These are phyloP conservation scores for Atethmia centrago DNA, from an alignment of 2,888 invertebrate genomes.

Conservation along the genomic window DNA sequence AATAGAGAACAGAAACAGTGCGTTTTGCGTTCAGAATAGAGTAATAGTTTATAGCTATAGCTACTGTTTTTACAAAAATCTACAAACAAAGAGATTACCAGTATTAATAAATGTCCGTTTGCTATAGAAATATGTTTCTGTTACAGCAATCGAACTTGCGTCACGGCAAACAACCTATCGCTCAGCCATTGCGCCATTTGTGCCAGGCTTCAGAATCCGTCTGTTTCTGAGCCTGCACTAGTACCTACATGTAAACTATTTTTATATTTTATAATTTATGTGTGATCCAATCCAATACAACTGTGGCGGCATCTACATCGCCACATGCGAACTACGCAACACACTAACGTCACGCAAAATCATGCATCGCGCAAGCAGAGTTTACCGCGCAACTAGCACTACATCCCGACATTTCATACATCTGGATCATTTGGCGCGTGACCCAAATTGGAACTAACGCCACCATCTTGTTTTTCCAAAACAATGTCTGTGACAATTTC, in stretches of 20 bases:
- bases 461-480: neutral
- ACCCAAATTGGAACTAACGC: neutral
- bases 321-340: too few species aligned
- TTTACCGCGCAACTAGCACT: too few species aligned
- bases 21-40: neutral
- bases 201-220: neutral
- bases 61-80: neutral
- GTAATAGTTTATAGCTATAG: too few species aligned
- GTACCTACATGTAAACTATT: too few species aligned
- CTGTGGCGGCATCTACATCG: too few species aligned
- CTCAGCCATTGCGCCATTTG: too few species aligned
- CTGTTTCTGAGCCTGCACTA: neutral
- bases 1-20: slow-evolving; percentile 1
- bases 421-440: too few species aligned
- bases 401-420: too few species aligned
- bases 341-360: too few species aligned
- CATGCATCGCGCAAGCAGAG: too few species aligned
- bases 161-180: too few species aligned
- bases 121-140: neutral
- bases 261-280: too few species aligned
- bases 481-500: neutral
- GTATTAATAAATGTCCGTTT: neutral
- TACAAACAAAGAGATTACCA: neutral
- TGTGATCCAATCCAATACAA: neutral
- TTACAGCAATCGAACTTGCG: neutral